Base-by-base conservation (phyloP, 2,113 vertebrate species). In the Elanus axillaris region DNA sequence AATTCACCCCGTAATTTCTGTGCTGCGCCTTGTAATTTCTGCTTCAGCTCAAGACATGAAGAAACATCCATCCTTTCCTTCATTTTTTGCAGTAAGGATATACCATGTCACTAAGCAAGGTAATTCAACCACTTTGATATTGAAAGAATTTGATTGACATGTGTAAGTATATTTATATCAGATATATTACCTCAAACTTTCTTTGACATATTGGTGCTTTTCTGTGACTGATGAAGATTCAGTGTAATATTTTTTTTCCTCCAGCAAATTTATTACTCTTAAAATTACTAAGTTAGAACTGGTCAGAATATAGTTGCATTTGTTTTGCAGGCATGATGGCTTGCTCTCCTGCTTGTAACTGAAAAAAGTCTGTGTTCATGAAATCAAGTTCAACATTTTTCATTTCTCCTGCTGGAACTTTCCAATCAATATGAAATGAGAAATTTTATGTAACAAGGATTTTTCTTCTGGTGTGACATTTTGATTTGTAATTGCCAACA, bases 381-480 rank as follows among this genome's bases (percentile, higher is more conserved):
- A 84, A 83, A 76, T 53, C 38, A 32, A 79, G 62, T 38, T 66
- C 48, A 52, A 31, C 79, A 81, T 92, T 80, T 74, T 58, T 93
- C 79, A 77, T 80, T 92, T 45, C 86, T 83, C 63, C 82, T 47
- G 55, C 50, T 94, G 67, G 26, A 97, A 80, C 47, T 71, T 86
- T 96, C 72, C 59, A 63, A 63, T 90, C 88, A 76, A 92, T 64
- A 67, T 20, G 40, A 83, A 93, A 83, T n/a, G 72, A 92, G 71
- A 66, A 42, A 78, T 86, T 86, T 69, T 69, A 67, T 52, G 56
- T 43, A 66, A 64, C 15, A 26, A 63, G 55, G 63, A 59, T 92
- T 94, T 96, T 86, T 94, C 63, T 92, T 58, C 64, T 16, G 4
- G 2, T 59, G 45, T 79, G 85, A 90, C 86, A 92, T 89, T 97